These are phyloP conservation scores for Scaptodrosophila lebanonensis DNA, from an alignment of 1,140 invertebrate genomes.

Conservation along the genomic window DNA sequence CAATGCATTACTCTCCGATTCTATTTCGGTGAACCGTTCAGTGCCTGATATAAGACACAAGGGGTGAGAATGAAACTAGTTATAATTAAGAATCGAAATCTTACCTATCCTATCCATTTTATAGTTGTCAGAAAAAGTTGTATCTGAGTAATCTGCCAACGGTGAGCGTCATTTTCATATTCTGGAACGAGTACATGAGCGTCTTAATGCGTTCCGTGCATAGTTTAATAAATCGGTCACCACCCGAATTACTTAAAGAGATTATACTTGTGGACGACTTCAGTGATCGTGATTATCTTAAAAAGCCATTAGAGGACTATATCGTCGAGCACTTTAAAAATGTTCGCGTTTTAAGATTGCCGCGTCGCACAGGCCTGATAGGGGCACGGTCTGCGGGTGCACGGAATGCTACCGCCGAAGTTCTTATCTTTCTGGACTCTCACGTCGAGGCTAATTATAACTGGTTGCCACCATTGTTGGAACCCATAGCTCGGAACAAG, in stretches of 20 bases:
- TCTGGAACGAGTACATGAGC: slow-evolving; percentile 95
- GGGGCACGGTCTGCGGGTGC: slow-evolving; percentile 92
- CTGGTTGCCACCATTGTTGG: slow-evolving; percentile 95
- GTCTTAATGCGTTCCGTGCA: slow-evolving; percentile 90
- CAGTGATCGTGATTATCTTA: slow-evolving; percentile 86
- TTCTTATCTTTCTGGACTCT: slow-evolving; percentile 95
- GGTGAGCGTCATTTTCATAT: slow-evolving; percentile 93
- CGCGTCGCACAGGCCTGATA: slow-evolving; percentile 89
- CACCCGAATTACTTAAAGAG: slow-evolving; percentile 89
- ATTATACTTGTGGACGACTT: slow-evolving; percentile 95
- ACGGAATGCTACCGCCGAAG: slow-evolving; percentile 86
- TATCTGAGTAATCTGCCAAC: slow-evolving; percentile 88
- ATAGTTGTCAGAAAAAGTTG: slow-evolving; percentile 84
- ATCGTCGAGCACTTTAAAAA: slow-evolving; percentile 82
- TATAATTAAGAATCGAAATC: neutral
- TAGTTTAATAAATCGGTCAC: slow-evolving; percentile 91
- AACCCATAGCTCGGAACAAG: slow-evolving; percentile 92
- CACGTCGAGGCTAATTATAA: slow-evolving; percentile 97
- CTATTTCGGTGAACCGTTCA: slow-evolving; percentile 89
- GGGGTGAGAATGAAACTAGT: slow-evolving; percentile 77
- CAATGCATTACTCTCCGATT: slow-evolving; percentile 92
- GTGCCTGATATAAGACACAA: slow-evolving; percentile 89
- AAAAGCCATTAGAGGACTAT: slow-evolving; percentile 87
- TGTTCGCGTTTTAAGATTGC: slow-evolving; percentile 86
- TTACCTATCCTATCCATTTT: slow-evolving; percentile 22